Evolutionary conservation across 2,797 vertebrate genomes (phyloP), one percentile per base, ranked within the genome.

Genomic region (Nannoperca australis): DNA sequence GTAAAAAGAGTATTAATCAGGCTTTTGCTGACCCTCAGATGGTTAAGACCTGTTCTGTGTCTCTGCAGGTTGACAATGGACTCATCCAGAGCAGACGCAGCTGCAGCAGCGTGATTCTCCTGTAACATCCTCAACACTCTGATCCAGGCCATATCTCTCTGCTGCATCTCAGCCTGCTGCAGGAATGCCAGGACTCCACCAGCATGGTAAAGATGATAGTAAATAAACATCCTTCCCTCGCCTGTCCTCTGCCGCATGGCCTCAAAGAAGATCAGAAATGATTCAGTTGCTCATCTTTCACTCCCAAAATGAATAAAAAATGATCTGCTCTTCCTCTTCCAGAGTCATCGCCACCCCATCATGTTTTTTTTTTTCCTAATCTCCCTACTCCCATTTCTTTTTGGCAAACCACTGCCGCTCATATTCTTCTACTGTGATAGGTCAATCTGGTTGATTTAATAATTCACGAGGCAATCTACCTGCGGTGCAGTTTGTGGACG

Each of bases 391-490:
- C 6, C 32, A 61, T 88, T 87, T 83, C 79, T 89, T 87, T 70
- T 81, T 84, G 76, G 81, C 63, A 2, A 60, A 66, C 67, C 69
- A 47, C 85, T 5, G 56, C 44, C 34, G 51, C 74, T 88, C 61
- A 61, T 78, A 85, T 89, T 87, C 73, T 81, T 79, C 81, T 34
- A 9, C 75, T 42, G 71, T 58, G 87, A 88, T 78, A 64, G 80
- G 73, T 85, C 90, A 93, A 93, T 94, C 90, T 87, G 74, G 12
- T 86, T 87, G 79, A 88, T 93, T 95, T 74, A 94, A 95, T 95
- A 93, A 95, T 95, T 94, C 90, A 95, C 71, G 32, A 88, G 69
- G 87, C 92, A 93, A 94, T 95, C 91, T 92, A 90, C 84, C 83
- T 88, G 73, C 34, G 65, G 81, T 65, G 70, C 55, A 47, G 81